Evolutionary conservation across 2,888 invertebrate species (phyloP).

Genomic region (Caenorhabditis sp.): DNA sequence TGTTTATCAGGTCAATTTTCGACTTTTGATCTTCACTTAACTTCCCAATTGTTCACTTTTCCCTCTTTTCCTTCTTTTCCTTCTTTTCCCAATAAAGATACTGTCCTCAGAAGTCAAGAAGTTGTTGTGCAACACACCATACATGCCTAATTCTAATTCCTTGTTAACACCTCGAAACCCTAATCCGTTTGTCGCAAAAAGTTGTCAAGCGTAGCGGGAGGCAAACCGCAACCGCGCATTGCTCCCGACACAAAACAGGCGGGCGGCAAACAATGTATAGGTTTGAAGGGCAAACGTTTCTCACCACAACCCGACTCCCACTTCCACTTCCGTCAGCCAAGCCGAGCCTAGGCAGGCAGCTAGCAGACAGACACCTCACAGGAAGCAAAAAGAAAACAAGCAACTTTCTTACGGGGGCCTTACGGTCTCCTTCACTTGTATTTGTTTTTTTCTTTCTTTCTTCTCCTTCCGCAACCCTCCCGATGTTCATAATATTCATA

Average conservation of each 20-base stretch:
- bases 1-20: no score
- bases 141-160: no score
- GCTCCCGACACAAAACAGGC: constrained; percentile 48
- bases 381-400: constrained; percentile 48
- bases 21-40: no score
- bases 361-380: neutral
- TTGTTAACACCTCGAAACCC: constrained; percentile 16
- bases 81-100: neutral
- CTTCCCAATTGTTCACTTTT: no score
- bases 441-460: constrained; percentile 57
- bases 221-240: constrained; percentile 5
- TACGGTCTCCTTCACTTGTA: neutral
- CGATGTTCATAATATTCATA: constrained; percentile 64
- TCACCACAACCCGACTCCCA: constrained; percentile 47
- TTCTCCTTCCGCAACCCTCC: constrained; percentile 10
- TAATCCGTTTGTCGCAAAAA: constrained; percentile 59
- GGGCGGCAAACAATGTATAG: constrained; percentile 58
- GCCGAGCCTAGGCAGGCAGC: no score
- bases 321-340: no score
- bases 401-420: constrained; percentile 40
- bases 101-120: no score
- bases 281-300: constrained; percentile 61
- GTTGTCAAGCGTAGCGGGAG: constrained; percentile 48
- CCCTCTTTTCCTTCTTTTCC: neutral
- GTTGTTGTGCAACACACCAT: no score